These are phyloP conservation scores for Drosophila nebulosa DNA, from an alignment of 1,140 invertebrate species.

Conservation along the genomic window DNA sequence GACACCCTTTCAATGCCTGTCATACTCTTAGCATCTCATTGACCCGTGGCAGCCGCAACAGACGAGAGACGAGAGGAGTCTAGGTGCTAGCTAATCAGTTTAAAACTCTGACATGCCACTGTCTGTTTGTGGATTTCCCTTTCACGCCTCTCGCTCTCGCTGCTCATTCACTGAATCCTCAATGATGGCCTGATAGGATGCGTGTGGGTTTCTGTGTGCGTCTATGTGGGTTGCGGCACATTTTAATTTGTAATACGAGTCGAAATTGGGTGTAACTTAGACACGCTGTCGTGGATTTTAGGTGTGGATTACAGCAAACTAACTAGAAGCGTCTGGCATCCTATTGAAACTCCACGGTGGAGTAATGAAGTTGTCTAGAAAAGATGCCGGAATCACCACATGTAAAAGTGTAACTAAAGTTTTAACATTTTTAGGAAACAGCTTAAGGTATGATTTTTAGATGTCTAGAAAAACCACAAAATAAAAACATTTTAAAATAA, in stretches of 20 bases:
- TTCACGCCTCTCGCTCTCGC: constrained; percentile 9
- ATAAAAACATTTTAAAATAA: not conserved
- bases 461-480: not conserved
- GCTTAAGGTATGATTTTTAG: not conserved
- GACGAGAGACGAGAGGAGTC: constrained; percentile 21
- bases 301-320: constrained; percentile 66
- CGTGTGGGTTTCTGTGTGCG: not conserved
- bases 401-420: constrained; percentile 63
- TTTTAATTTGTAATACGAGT: constrained; percentile 80
- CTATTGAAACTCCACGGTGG: constrained; percentile 1
- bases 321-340: not conserved
- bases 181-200: constrained; percentile 4
- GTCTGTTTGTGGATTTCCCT: not conserved
- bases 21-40: constrained; percentile 71
- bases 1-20: constrained; percentile 64
- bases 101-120: constrained; percentile 50
- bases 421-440: constrained; percentile 15
- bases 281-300: constrained; percentile 53
- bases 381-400: constrained; percentile 14
- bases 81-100: constrained; percentile 66
- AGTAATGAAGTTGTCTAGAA: not conserved
- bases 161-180: not conserved
- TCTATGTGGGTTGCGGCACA: constrained; percentile 58
- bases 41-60: constrained; percentile 60
- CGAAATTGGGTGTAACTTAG: constrained; percentile 77